Evolutionary conservation across 2,888 invertebrate species (phyloP).

Genomic region (Euplexia lucipara): DNA sequence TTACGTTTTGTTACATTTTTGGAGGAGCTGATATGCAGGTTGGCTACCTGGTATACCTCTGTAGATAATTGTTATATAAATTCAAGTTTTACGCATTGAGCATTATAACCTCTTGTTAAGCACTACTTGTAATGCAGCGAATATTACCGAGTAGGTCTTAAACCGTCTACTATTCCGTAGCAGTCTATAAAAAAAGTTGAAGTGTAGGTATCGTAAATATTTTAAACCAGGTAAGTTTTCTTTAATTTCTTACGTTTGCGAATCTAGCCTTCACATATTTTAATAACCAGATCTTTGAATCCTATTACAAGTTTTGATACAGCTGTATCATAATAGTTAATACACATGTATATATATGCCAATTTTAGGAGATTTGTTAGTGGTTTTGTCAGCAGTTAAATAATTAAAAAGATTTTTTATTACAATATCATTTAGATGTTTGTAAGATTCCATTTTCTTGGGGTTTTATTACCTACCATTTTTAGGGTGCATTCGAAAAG

Average conservation of each 20-base stretch:
- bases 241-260: neutral
- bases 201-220: neutral
- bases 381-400: neutral
- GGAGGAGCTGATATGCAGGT: no score
- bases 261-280: conserved; percentile 6
- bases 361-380: neutral
- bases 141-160: no score
- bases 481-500: no score
- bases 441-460: neutral
- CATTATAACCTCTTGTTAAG: no score
- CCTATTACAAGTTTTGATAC: neutral
- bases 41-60: no score
- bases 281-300: neutral
- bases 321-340: neutral
- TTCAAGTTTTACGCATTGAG: no score
- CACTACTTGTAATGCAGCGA: no score
- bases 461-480: neutral
- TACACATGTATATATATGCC: neutral
- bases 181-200: neutral
- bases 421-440: no score
- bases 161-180: neutral
- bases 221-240: neutral
- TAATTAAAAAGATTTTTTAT: neutral
- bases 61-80: no score
- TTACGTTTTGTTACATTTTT: no score